These are phyloP conservation scores for Philaethria dido DNA, from an alignment of 2,888 invertebrate species.

Conservation along the genomic window DNA sequence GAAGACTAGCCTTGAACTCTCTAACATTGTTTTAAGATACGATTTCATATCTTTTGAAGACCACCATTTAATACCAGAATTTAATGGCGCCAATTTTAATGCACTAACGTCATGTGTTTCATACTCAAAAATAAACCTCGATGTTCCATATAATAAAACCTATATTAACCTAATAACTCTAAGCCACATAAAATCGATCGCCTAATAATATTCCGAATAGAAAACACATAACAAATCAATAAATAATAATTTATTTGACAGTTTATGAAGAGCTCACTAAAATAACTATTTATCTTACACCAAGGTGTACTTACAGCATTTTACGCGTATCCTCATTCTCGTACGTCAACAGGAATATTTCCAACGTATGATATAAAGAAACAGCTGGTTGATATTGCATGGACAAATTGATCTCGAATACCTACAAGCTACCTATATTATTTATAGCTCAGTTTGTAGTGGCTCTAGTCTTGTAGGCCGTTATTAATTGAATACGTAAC, in stretches of 20 bases:
- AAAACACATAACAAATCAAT: background rate
- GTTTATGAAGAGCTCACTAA: background rate
- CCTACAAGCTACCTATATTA: slow-evolving; percentile 8
- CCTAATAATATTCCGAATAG: background rate
- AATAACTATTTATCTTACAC: background rate
- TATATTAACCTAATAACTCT: no score
- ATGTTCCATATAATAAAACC: no score
- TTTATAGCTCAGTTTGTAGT: slow-evolving; percentile 14
- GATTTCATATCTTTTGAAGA: background rate
- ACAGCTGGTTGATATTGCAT: slow-evolving; percentile 31
- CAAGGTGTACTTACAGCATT: background rate
- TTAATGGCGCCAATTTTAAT: no score
- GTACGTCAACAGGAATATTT: slow-evolving; percentile 26
- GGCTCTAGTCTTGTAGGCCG: slow-evolving; percentile 1
- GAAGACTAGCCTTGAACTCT: no score
- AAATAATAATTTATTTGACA: slow-evolving; percentile 1
- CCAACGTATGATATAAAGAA: slow-evolving; percentile 29
- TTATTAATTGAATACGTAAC: slow-evolving; percentile 18
- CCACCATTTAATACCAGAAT: no score
- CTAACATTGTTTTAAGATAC: no score
- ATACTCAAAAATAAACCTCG: no score
- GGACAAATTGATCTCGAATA: slow-evolving; percentile 23
- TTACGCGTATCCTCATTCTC: slow-evolving; percentile 32
- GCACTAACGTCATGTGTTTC: no score
- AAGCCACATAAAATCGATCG: background rate